These are phyloP conservation scores for Stegodyphus mimosarum DNA, from an alignment of 1,140 invertebrate species.

Conservation along the genomic window DNA sequence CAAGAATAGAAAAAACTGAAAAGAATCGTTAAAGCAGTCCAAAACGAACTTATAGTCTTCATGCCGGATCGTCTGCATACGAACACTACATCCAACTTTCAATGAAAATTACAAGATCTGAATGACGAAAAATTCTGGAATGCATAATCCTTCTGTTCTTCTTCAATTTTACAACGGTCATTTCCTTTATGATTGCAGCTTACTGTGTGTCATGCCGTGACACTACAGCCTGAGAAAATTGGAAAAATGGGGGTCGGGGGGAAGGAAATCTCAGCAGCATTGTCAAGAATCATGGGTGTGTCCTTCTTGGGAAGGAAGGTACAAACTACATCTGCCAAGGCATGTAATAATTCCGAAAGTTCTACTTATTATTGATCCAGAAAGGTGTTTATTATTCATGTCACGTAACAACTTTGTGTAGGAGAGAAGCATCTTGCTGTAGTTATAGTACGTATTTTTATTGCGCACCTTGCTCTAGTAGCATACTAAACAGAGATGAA, in stretches of 20 bases:
- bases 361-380: conserved; percentile 22
- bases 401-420: background rate
- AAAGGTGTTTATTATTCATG: conserved; percentile 17
- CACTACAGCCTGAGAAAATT: conserved; percentile 8
- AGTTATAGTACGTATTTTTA: too few species aligned
- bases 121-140: background rate
- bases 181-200: background rate
- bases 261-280: background rate
- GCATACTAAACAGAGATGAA: too few species aligned
- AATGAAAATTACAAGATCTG: background rate
- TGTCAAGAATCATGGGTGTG: conserved; percentile 25
- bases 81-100: background rate
- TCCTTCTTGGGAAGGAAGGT: conserved; percentile 5
- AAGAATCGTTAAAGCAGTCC: too few species aligned
- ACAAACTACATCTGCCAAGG: conserved; percentile 14
- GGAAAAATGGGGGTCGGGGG: background rate
- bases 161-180: background rate
- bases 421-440: background rate
- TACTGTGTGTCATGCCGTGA: conserved; percentile 15
- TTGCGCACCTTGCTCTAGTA: too few species aligned
- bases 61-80: too few species aligned
- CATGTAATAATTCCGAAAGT: conserved; percentile 7
- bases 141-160: background rate
- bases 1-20: too few species aligned
- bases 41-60: too few species aligned